Percentiles rank a stretch among this genome's conserved stretches.
Evolutionary conservation across 2,888 invertebrate genomes (phyloP).

Genomic region (Oxyteleia sp.): DNA sequence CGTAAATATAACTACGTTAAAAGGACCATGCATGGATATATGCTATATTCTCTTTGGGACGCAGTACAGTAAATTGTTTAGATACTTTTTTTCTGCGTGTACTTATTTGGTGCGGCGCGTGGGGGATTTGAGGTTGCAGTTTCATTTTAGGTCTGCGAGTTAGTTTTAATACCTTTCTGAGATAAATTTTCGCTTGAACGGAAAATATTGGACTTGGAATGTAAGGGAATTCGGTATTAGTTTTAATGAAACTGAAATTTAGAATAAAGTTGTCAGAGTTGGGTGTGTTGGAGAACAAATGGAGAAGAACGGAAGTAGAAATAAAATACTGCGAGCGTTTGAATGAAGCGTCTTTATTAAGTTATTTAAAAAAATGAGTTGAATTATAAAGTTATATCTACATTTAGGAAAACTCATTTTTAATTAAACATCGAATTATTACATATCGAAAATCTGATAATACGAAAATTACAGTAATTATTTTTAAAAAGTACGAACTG

Average conservation of each 20-base stretch:
- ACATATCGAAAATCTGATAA: no score
- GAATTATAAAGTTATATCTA: no score
- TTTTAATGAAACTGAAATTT: conserved; percentile 37
- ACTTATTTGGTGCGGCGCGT: not conserved
- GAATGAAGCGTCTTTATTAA: not conserved
- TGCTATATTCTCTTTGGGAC: not conserved
- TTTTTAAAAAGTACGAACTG: no score
- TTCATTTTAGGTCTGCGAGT: conserved; percentile 19
- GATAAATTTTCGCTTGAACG: conserved; percentile 29
- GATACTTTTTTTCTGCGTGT: not conserved
- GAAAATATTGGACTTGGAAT: conserved; percentile 24
- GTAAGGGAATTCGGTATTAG: conserved; percentile 21
- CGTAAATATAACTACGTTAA: no score
- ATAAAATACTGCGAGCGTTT: not conserved
- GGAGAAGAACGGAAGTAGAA: no score
- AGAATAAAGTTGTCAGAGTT: conserved; percentile 7
- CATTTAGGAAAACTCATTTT: no score
- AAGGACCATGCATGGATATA: no score
- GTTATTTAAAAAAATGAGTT: no score
- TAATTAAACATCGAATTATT: no score
- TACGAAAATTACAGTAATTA: no score
- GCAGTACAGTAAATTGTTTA: not conserved
- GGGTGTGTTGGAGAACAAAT: not conserved
- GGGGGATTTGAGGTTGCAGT: conserved; percentile 10
- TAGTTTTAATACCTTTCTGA: conserved; percentile 23